These are phyloP conservation scores for Camponotus pennsylvanicus DNA, from an alignment of 1,140 invertebrate species.

Conservation along the genomic window DNA sequence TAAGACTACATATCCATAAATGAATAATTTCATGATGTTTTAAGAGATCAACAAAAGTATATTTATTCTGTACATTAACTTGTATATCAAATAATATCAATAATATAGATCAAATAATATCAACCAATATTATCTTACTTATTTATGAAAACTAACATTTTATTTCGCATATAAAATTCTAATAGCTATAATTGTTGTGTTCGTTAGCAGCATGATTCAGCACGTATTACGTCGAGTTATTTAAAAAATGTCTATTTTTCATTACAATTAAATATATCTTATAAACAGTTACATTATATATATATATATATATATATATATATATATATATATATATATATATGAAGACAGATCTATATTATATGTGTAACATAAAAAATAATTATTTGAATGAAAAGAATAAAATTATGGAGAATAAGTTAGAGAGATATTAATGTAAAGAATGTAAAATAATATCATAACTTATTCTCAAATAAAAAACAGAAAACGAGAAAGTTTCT, in stretches of 20 bases:
- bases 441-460: no score
- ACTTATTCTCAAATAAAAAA: no score
- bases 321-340: no score
- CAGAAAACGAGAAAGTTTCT: no score
- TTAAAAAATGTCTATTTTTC: neutral
- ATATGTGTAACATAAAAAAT: no score
- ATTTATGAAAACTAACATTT: conserved; percentile 18
- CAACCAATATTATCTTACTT: neutral
- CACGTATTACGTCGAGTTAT: neutral
- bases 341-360: no score
- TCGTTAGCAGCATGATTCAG: neutral
- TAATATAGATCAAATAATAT: neutral
- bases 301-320: no score
- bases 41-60: neutral
- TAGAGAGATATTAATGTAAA: no score
- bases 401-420: no score
- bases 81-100: neutral
- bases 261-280: neutral
- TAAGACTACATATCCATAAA: neutral
- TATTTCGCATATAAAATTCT: conserved; percentile 2
- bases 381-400: no score
- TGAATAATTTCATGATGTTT: conserved; percentile 5
- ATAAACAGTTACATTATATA: neutral
- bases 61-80: neutral
- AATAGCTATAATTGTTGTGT: neutral